Evolutionary conservation across 1,140 invertebrate species (phyloP).

Genomic region (Caenorhabditis remanei): DNA sequence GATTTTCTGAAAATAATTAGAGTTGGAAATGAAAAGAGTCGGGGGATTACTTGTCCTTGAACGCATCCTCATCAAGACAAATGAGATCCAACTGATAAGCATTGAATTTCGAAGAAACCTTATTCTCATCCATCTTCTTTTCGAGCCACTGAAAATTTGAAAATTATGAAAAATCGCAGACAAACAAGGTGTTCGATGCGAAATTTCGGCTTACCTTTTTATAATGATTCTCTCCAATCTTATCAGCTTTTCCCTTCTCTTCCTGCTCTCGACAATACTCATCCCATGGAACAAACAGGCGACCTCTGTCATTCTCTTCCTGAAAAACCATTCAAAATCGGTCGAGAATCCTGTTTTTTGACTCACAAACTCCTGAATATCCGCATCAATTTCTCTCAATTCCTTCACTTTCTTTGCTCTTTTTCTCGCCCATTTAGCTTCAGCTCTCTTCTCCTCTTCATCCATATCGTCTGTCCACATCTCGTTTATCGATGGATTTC

Average conservation of each 20-base stretch:
- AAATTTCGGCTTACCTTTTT: not conserved
- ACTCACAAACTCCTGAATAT: not conserved
- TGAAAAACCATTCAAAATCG: not conserved
- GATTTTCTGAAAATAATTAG: conserved; percentile 17
- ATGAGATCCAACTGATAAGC: conserved; percentile 6
- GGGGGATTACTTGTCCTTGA: not conserved
- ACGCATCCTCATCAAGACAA: conserved; percentile 8
- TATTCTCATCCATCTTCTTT: conserved; percentile 15
- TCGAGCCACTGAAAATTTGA: conserved; percentile 21
- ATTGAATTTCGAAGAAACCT: not conserved
- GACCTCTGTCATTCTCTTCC: not conserved
- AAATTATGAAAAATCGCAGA: not conserved
- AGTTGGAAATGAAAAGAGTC: not conserved
- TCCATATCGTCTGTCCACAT: conserved; percentile 33
- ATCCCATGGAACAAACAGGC: not conserved
- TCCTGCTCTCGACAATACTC: not conserved
- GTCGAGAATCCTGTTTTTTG: not conserved
- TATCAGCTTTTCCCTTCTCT: not conserved
- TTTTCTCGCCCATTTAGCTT: not conserved
- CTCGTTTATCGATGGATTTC: not conserved
- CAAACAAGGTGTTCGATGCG: no score
- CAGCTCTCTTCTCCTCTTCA: conserved; percentile 20
- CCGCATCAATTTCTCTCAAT: not conserved
- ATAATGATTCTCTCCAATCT: not conserved
- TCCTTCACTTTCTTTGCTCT: not conserved